Base-by-base conservation (phyloP, 2,113 vertebrate genomes). In the Epinephelus cyanopodus region DNA sequence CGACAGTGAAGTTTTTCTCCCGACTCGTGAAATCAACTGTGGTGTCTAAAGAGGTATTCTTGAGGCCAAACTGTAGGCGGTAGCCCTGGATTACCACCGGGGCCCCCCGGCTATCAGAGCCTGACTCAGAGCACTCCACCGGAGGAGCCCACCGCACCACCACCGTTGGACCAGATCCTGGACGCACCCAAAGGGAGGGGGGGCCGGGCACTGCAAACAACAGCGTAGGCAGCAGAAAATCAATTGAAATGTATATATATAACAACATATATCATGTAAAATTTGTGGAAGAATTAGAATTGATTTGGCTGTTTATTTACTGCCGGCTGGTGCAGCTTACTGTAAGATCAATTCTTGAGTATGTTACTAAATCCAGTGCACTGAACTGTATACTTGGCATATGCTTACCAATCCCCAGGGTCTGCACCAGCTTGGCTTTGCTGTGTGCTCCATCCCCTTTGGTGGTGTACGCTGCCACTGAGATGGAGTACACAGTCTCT, bases 381-480 rank as follows among this genome's bases (percentile, higher is more conserved):
- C 29, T 21, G 78, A 85, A 81, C 56, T 77, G 68, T 86, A 81
- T 39, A 68, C 54, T 87, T 85, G 84, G 82, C 88, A 85, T 81
- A 87, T 91, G 74, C 92, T 93, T 72, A 99, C 97, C 97, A 95
- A 96, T 96, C 92, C 96, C 97, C 68, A 94, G 96, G 0, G 97
- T 99, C 90, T 96, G 93, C n/a, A 98, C 96, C 90, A 97, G 93
- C 78, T 96, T 97, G 6, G 97, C 95, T 85, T 96, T 98, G 95
- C 97, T 98, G 81, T 97, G 97, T 0, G 97, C 95, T 6, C 98
- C 98, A 2, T 99, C 98, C 66, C 98, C 98, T 94, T 99, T 99
- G 95, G 97, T 97, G 84, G 97, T 99, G 91, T 99, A 99, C 1
- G 98, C 98, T 2, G 98, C 97, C 54, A 99, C 98, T 0, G 97